phyloP scores from a whole-genome alignment of 2,888 invertebrate genomes.

The Deroplatys truncata region DNA sequence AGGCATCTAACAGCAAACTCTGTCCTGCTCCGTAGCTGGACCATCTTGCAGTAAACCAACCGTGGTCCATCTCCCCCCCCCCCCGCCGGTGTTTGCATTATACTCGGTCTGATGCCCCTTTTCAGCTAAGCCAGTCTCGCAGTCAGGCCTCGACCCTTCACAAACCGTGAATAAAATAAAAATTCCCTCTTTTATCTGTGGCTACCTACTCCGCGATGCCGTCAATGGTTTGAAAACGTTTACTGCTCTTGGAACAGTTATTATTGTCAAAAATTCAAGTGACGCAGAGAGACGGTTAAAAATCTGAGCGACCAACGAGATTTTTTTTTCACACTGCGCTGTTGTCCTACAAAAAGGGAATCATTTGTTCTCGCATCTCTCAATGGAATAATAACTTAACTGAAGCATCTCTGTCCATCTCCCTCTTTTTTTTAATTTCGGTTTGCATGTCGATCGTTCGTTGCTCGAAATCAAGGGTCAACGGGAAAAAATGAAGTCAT shows the following conservation, averaged over 20 bases:
- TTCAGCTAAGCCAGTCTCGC: constrained; percentile 3
- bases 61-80: background rate
- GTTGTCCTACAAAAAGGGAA: background rate
- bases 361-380: background rate
- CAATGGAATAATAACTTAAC: background rate
- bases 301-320: background rate
- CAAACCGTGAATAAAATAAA: background rate
- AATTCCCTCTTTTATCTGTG: background rate
- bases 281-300: background rate
- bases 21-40: too few species aligned
- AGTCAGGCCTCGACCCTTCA: background rate
- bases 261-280: background rate
- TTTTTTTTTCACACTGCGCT: background rate
- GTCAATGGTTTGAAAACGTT: background rate
- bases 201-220: background rate
- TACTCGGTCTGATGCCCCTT: constrained; percentile 3
- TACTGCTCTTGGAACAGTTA: background rate
- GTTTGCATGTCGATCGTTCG: background rate
- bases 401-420: background rate
- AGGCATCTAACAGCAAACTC: too few species aligned
- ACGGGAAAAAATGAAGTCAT: too few species aligned
- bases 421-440: background rate
- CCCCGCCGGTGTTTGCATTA: background rate
- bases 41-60: constrained; percentile 24
- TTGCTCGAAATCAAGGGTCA: background rate